Evolutionary conservation across 2,113 vertebrate species (phyloP).

Genomic region (Sturnira hondurensis): DNA sequence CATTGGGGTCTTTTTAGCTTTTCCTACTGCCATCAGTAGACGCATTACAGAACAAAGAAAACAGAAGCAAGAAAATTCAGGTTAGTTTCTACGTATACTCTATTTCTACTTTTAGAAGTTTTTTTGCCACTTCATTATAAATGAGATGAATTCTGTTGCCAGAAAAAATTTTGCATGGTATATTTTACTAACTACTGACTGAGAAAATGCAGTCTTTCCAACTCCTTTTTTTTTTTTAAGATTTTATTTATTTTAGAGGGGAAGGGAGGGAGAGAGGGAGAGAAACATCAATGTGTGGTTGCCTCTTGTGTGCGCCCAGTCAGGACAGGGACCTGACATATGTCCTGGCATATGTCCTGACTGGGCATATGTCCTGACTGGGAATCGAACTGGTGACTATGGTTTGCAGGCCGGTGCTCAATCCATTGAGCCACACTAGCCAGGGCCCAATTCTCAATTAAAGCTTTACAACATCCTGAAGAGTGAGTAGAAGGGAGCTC

Average conservation of each 20-base stretch:
- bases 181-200: slow-evolving; percentile 9
- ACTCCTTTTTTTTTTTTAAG: neutral
- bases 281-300: no score
- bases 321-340: no score
- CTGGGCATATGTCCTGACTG: no score
- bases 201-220: neutral
- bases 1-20: neutral
- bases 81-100: neutral
- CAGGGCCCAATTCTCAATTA: neutral
- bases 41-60: neutral
- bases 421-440: no score
- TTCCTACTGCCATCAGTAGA: neutral
- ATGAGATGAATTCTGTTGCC: neutral
- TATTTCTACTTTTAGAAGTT: neutral
- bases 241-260: no score
- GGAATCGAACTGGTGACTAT: no score
- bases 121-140: neutral
- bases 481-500: neutral
- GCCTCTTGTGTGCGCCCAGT: no score
- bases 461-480: neutral
- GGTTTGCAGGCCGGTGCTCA: no score
- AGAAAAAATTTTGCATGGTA: neutral
- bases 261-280: no score
- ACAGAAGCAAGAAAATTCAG: neutral
- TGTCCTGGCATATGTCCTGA: no score